phyloP scores from a whole-genome alignment of 1,140 invertebrate genomes.

The Colletes latitarsis region DNA sequence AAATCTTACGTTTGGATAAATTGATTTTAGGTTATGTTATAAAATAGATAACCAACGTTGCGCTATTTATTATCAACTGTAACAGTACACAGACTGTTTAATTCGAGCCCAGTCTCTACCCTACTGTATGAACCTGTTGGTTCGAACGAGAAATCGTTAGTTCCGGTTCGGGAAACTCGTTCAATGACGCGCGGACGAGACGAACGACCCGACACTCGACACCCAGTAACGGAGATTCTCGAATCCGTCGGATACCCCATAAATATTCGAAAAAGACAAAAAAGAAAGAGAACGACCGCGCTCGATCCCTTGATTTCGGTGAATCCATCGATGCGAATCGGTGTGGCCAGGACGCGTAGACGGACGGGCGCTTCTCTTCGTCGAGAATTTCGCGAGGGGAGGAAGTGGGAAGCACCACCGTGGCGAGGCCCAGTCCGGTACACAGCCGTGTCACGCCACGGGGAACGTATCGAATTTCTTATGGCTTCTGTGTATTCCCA shows the following conservation, averaged over 20 bases:
- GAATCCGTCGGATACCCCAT: constrained; percentile 1
- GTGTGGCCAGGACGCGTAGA: constrained; percentile 44
- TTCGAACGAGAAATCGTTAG: not conserved
- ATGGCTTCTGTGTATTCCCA: constrained; percentile 81
- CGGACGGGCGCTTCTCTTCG: constrained; percentile 6
- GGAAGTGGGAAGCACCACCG: constrained; percentile 82
- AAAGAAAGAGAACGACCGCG: not conserved
- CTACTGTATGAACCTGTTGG: not conserved
- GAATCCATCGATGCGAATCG: constrained; percentile 51
- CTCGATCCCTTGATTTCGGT: constrained; percentile 16
- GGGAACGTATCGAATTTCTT: constrained; percentile 80
- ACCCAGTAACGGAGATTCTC: not conserved
- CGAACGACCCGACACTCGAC: not conserved
- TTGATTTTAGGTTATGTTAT: no score
- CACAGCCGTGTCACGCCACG: constrained; percentile 71
- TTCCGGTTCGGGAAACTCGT: not conserved
- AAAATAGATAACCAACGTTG: no score
- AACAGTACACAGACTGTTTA: no score
- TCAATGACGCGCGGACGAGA: not conserved
- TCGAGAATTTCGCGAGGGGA: constrained; percentile 64
- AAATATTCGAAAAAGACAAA: constrained; percentile 7
- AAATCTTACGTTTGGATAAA: no score
- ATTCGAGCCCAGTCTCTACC: no score
- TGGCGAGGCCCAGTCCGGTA: constrained; percentile 58
- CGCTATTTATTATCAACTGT: no score